phyloP scores from a whole-genome alignment of 2,113 vertebrate species.

The Notiomystis cincta region DNA sequence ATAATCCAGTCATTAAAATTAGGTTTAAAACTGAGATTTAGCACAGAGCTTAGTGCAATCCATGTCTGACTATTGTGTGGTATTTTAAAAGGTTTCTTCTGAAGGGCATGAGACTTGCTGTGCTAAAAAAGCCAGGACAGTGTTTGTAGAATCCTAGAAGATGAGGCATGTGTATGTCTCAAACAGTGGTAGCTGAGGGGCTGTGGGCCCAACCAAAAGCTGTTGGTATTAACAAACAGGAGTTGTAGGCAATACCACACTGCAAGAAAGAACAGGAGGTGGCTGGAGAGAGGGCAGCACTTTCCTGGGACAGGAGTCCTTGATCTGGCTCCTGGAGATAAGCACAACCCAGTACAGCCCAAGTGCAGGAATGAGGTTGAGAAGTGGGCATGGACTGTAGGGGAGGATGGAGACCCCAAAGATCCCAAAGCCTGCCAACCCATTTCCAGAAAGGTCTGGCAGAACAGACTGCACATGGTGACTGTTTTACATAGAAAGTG shows the following conservation, averaged over 20 bases:
- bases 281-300: background rate
- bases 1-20: conserved; percentile 22
- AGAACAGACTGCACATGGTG: background rate
- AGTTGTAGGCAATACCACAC: background rate
- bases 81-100: conserved; percentile 12
- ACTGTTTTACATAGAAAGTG: background rate
- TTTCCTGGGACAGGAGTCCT: background rate
- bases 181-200: background rate
- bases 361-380: background rate
- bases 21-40: background rate
- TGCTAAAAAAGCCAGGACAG: background rate
- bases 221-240: background rate
- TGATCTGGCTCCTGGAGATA: background rate
- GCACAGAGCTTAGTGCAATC: background rate
- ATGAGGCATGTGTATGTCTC: background rate
- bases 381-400: background rate
- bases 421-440: background rate
- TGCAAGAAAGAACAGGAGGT: background rate
- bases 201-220: background rate
- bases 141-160: background rate
- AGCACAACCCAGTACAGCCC: background rate
- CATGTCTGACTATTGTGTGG: background rate
- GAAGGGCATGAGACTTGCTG: background rate
- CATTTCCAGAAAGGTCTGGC: background rate
- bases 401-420: background rate